phyloP scores from a whole-genome alignment of 2,888 invertebrate species.

The Parthenolecanium corni region DNA sequence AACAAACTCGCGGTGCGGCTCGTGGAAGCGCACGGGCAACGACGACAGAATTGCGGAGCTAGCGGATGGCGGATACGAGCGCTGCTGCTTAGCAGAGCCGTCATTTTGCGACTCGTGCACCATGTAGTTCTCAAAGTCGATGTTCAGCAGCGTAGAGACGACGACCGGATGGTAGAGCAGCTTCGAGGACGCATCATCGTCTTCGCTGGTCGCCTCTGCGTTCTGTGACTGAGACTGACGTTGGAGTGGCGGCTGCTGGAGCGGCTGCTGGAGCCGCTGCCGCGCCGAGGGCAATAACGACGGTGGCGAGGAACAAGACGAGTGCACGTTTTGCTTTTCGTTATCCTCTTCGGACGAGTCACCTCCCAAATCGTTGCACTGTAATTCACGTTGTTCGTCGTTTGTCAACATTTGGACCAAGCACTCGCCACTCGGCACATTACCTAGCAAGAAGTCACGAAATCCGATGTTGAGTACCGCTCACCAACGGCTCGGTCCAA shows the following conservation, averaged over 20 bases:
- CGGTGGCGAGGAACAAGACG: too few relatives aligned
- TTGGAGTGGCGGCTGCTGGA: not conserved
- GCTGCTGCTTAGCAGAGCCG: not conserved
- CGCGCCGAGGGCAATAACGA: not conserved
- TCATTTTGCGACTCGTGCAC: slow-evolving; percentile 18
- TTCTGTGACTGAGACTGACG: not conserved
- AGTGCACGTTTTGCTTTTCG: slow-evolving; percentile 12
- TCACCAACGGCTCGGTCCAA: too few relatives aligned
- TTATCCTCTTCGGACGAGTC: slow-evolving; percentile 20
- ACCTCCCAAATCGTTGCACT: slow-evolving; percentile 16
- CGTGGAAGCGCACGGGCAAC: slow-evolving; percentile 9
- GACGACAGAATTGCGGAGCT: not conserved
- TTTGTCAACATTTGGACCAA: slow-evolving; percentile 5
- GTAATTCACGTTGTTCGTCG: slow-evolving; percentile 2
- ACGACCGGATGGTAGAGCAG: slow-evolving; percentile 12
- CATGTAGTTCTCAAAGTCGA: slow-evolving; percentile 21
- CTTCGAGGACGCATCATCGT: slow-evolving; percentile 5
- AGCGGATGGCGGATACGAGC: not conserved
- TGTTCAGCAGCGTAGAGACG: slow-evolving; percentile 17
- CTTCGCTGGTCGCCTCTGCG: too few relatives aligned
- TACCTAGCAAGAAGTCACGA: too few relatives aligned
- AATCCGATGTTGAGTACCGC: too few relatives aligned
- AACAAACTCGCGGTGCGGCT: slow-evolving; percentile 15
- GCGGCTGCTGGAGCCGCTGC: slow-evolving; percentile 2
- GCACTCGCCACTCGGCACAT: not conserved